phyloP scores from a whole-genome alignment of 2,113 vertebrate genomes.

The Thymallus thymallus region DNA sequence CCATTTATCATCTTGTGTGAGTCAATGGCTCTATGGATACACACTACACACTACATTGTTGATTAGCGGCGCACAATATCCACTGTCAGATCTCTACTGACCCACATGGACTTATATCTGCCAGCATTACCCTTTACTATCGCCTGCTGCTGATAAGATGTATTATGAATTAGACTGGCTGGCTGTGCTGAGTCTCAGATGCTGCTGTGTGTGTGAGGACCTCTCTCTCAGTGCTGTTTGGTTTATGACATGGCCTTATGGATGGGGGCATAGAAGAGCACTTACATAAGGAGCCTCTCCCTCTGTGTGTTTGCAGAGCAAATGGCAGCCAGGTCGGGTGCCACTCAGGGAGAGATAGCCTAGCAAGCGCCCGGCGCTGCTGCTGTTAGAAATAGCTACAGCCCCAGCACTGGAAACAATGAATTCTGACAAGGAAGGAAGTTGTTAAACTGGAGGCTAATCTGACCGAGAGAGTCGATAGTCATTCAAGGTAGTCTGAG shows the following conservation, averaged over 20 bases:
- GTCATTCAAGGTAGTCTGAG: slow-evolving; percentile 51
- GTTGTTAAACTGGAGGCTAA: slow-evolving; percentile 68
- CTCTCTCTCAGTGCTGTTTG: background rate
- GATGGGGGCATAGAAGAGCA: slow-evolving; percentile 2
- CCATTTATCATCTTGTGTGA: slow-evolving; percentile 30
- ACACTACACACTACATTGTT: slow-evolving; percentile 7
- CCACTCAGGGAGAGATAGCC: background rate
- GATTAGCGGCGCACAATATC: slow-evolving; percentile 19
- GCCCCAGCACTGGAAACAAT: slow-evolving; percentile 63
- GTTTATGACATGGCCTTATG: background rate
- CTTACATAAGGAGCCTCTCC: slow-evolving; percentile 3
- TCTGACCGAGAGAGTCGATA: slow-evolving; percentile 44
- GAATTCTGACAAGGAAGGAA: slow-evolving; percentile 70
- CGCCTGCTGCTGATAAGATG: slow-evolving; percentile 27
- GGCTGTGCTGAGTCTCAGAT: background rate
- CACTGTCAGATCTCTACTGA: slow-evolving; percentile 22
- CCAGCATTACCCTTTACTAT: slow-evolving; percentile 36
- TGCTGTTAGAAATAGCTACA: slow-evolving; percentile 67
- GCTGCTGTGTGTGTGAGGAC: background rate
- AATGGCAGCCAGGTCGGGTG: slow-evolving; percentile 30
- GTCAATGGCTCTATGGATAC: background rate
- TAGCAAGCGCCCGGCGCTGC: slow-evolving; percentile 3
- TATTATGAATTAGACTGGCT: slow-evolving; percentile 37
- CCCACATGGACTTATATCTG: slow-evolving; percentile 28
- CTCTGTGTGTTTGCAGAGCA: slow-evolving; percentile 50